These are phyloP conservation scores for Ips typographus DNA, from an alignment of 1,140 invertebrate species.

Conservation along the genomic window DNA sequence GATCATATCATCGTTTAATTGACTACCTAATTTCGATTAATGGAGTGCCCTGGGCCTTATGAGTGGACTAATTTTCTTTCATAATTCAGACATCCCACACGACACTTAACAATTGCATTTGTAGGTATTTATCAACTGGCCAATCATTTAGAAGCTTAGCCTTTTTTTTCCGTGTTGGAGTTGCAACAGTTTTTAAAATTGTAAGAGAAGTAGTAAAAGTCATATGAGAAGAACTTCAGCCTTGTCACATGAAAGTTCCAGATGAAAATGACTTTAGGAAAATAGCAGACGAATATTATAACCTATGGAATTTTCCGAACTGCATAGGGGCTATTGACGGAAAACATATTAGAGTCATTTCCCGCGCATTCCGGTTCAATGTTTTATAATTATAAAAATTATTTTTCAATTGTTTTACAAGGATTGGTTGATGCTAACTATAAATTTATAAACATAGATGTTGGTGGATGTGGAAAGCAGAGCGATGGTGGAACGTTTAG, in stretches of 20 bases:
- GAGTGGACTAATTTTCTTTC: no score
- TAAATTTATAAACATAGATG: constrained; percentile 53
- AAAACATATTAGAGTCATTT: constrained; percentile 48
- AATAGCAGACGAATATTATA: constrained; percentile 45
- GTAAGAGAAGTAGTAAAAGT: constrained; percentile 45
- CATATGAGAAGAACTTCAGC: constrained; percentile 45
- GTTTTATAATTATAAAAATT: constrained; percentile 55
- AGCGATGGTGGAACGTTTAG: constrained; percentile 49
- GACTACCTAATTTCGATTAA: no score
- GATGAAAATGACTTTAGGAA: constrained; percentile 43
- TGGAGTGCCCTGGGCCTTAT: no score
- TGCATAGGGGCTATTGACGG: no score
- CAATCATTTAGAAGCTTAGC: constrained; percentile 42
- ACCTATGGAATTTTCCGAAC: no score
- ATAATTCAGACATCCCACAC: background rate
- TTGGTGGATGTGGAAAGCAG: constrained; percentile 51
- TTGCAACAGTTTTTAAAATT: constrained; percentile 41
- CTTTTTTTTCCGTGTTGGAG: constrained; percentile 43
- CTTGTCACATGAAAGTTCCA: constrained; percentile 40
- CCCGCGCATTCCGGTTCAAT: constrained; percentile 47
- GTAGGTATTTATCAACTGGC: constrained; percentile 44
- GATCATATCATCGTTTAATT: no score
- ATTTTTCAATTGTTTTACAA: constrained; percentile 52
- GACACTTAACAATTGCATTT: no score
- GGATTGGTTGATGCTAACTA: constrained; percentile 52